phyloP scores from a whole-genome alignment of 2,888 invertebrate genomes.

The Kuschelorhynchus macadamiae region DNA sequence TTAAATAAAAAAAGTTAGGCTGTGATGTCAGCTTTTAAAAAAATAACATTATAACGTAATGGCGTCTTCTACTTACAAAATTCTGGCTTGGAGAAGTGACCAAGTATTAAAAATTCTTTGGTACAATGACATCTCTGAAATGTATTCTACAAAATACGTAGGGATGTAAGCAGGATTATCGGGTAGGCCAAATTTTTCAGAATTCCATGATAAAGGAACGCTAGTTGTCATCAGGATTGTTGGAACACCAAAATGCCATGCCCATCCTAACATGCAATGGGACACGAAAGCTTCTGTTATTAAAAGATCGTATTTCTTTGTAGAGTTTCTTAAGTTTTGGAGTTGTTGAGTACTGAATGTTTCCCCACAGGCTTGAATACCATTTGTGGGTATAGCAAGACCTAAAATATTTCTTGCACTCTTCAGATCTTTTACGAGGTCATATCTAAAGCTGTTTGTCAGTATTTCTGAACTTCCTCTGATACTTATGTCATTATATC shows the following conservation, averaged over 20 bases:
- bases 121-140: conserved; percentile 70
- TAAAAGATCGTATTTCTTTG: conserved; percentile 63
- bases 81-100: conserved; percentile 14
- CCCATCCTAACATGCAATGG: conserved; percentile 75
- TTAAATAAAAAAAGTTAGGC: no score
- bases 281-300: conserved; percentile 74
- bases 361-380: no score
- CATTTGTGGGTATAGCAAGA: no score
- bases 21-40: no score
- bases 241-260: conserved; percentile 73
- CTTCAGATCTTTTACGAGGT: no score
- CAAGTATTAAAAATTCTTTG: conserved; percentile 70
- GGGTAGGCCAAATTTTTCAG: conserved; percentile 71
- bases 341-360: no score
- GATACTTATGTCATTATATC: conserved; percentile 56
- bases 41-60: no score
- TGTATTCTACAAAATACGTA: conserved; percentile 71
- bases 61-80: conserved; percentile 34
- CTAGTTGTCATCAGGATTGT: conserved; percentile 73
- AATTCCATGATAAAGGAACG: conserved; percentile 72
- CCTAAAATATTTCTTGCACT: no score
- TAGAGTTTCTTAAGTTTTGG: conserved; percentile 49
- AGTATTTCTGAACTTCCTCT: conserved; percentile 51
- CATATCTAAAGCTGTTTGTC: no score
- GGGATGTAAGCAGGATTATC: conserved; percentile 75